Evolutionary conservation across 2,888 invertebrate genomes (phyloP), one percentile per base, ranked within the genome.

Genomic region (Lasius platythorax): DNA sequence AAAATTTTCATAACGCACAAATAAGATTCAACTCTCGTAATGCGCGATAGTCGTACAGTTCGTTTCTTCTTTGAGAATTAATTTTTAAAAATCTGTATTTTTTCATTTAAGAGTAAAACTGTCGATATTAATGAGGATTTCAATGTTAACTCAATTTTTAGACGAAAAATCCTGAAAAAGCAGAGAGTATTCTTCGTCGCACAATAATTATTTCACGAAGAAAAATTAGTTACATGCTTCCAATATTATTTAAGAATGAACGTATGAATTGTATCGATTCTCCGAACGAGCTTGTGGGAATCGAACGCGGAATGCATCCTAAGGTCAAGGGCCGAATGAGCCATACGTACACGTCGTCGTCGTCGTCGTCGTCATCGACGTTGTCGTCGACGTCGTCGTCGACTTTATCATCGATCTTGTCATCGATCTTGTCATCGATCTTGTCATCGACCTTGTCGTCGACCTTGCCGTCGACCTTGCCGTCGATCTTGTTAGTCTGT

Each of bases 291-390:
- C 5, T 30, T 5, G n/a, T 12, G 18, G 18, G 6, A 37, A 30
- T 61, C 3, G 33, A 64, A 46, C 50, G 18, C 58, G 79, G 6
- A 37, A 28, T 81, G 79, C 79, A 81, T 81, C 79, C 79, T 58
- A 73, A 46, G 23, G 9, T 73, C 79, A 46, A 73, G 46, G 40
- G 18, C 79, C 66, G 72, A 66, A 81, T 81, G 53, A 72, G 50
- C 53, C 73, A 87, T 90, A 89, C 90, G 83, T 90, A 90, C 90
- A 73, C 87, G 81, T 87, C 88, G 64, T 83, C 88, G 43, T 33
- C 73, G 5, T 50, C 61, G 23, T 23, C 33, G 23, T 28, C 63
- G n/a, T 23, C n/a, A 1, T 64, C 33, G 46, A 28, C 30, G 18
- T 73, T 28, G 18, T 50, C 37, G 23, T 4, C 56, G 56, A 83